Evolutionary conservation across 2,888 invertebrate genomes (phyloP), one percentile per base, ranked within the genome.

Genomic region (Apodemia zela): DNA sequence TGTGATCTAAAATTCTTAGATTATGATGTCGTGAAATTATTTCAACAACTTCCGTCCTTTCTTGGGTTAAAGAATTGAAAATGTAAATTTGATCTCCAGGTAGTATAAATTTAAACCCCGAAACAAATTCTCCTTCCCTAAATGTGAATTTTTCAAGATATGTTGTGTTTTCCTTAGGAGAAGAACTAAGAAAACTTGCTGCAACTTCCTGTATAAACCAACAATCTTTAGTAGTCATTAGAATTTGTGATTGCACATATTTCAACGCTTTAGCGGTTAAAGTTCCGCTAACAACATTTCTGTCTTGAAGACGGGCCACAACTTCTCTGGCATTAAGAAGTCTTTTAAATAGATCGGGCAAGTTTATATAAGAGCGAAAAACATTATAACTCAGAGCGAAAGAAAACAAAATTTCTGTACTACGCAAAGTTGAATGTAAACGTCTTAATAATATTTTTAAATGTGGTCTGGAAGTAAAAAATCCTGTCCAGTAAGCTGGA

Each of bases 221-320:
- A 68, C 89, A 89, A 65, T 85, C 81, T 73, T 78, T 86, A 0
- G 80, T 78, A 0, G 86, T 82, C 1, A 62, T 67, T 47, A 87
- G 63, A 63, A 89, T 81, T 95, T 95, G 73, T 94, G 87, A 47
- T 95, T 97, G 85, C 95, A 98, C 80, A 82, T 99, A 98, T 66
- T 95, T 94, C 94, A 98, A 96, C 0, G 97, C 96, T 69, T 94
- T 94, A 0, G 95, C 94, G 75, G 97, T 96, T 18, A 98, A 95
- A 0, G 98, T 99, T 3, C 99, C 99, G 0, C 98, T 98, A 63
- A 97, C 97, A n/a, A 98, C 98, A 81, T 99, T 98, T 76, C 98
- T 98, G 82, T 99, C 99, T 80, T 98, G 96, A 74, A 99, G 97
- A 29, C 98, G 92, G 0, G 96, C 98, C 63, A 98, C 92, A 93